These are phyloP conservation scores for Procavia capensis DNA, from an alignment of 2,113 vertebrate genomes.

Conservation along the genomic window DNA sequence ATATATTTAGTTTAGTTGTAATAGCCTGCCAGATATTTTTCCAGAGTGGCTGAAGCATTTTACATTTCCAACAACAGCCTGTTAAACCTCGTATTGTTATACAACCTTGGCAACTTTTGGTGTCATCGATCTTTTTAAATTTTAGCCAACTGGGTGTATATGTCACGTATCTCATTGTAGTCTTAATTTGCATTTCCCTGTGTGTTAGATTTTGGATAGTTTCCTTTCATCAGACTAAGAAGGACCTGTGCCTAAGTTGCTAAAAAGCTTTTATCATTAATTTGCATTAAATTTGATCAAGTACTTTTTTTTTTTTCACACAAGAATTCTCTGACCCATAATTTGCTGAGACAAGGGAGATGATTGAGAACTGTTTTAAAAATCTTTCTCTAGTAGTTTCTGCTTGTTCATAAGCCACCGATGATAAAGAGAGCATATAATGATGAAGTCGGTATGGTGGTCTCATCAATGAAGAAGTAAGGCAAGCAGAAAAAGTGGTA, in stretches of 20 bases:
- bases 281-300: neutral
- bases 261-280: neutral
- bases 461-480: neutral
- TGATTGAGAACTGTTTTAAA: neutral
- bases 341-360: neutral
- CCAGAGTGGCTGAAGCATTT: neutral
- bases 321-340: neutral
- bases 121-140: fast-evolving
- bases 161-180: fast-evolving
- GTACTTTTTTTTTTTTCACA: neutral
- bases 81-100: neutral
- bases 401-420: neutral
- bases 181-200: neutral
- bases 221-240: neutral
- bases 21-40: neutral
- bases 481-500: fast-evolving
- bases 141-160: neutral
- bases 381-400: neutral
- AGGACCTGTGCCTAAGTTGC: too few relatives aligned
- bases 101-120: neutral
- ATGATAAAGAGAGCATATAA: neutral
- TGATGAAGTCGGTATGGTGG: fast-evolving
- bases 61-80: neutral
- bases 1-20: neutral
- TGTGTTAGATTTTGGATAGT: neutral